Base-by-base conservation (phyloP, 2,797 vertebrate genomes). In the Hypotaenidia okinawae region DNA sequence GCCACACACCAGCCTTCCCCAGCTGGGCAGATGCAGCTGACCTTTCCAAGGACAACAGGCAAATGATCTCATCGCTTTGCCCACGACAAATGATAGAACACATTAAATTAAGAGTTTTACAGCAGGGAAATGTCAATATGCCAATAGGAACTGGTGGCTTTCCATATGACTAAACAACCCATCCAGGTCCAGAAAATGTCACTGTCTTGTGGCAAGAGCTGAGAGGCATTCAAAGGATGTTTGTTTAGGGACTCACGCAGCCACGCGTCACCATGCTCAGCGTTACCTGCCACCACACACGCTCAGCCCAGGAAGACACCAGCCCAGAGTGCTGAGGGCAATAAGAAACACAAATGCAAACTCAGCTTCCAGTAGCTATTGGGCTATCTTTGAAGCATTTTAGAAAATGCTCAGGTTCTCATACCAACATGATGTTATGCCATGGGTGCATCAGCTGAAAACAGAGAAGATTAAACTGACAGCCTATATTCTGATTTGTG, bases 11-110 rank as follows among this genome's bases (percentile, higher is more conserved):
- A 69, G 35, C 70, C 33, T n/a, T 24, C 32, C 51, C 55, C 0
- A 0, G 59, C 0, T 1, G 55, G 61, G 51, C 52, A 90, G 37
- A 16, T 0, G 1, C 0, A 0, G 33, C 28, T 54, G 41, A 55
- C 43, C 63, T 82, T 90, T 45, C 66, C 0, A 0, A 5, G 37
- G 62, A 23, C 49, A 63, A 10, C 3, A 7, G 61, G 47, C 7
- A 4, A 51, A 41, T 2, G 3, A 77, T 59, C 13, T 24, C 69
- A 88, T 62, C 41, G 69, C 43, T 77, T 72, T 81, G 39, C 15
- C 87, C 33, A 13, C 5, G 5, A 59, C 12, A 93, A 85, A 92
- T 39, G 37, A 41, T 6, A 61, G 78, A 87, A 91, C 10, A 35
- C 74, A 58, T 64, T 77, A 49, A 55, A 92, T 70, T 24, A 78